Evolutionary conservation across 2,888 invertebrate species (phyloP).

Genomic region (Rhingia rostrata): DNA sequence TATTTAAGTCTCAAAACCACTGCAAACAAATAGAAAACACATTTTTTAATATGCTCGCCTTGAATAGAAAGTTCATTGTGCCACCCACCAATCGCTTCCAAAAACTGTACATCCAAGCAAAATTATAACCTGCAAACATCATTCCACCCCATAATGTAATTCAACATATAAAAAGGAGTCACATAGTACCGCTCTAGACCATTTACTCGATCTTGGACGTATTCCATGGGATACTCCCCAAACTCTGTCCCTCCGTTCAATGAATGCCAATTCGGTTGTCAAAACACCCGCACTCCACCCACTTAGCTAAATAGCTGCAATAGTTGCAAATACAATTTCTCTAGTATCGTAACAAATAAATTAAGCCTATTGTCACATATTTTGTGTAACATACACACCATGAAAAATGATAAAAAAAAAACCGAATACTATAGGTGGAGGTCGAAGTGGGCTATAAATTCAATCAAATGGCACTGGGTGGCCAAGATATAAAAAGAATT

Average conservation of each 20-base stretch:
- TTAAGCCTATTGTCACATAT: slow-evolving; percentile 23
- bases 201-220: slow-evolving; percentile 22
- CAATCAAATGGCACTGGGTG: slow-evolving; percentile 38
- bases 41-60: background rate
- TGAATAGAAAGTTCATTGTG: slow-evolving; percentile 35
- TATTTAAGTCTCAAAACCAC: slow-evolving; percentile 4
- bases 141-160: slow-evolving; percentile 13
- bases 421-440: background rate
- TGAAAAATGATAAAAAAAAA: slow-evolving; percentile 1
- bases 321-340: slow-evolving; percentile 41
- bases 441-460: slow-evolving; percentile 48
- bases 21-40: slow-evolving; percentile 11
- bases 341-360: slow-evolving; percentile 33
- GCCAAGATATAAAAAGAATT: slow-evolving; percentile 1
- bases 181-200: slow-evolving; percentile 6
- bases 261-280: slow-evolving; percentile 19
- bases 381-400: background rate
- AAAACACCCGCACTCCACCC: background rate
- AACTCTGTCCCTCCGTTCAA: slow-evolving; percentile 27
- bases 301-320: slow-evolving; percentile 32
- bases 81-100: background rate
- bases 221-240: slow-evolving; percentile 20
- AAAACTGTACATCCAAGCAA: slow-evolving; percentile 18
- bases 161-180: slow-evolving; percentile 33
- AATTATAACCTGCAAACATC: slow-evolving; percentile 28